Percentiles rank a stretch among this genome's conserved stretches.
These are phyloP conservation scores for Catonia carolina DNA, from an alignment of 2,888 invertebrate species.

Conservation along the genomic window DNA sequence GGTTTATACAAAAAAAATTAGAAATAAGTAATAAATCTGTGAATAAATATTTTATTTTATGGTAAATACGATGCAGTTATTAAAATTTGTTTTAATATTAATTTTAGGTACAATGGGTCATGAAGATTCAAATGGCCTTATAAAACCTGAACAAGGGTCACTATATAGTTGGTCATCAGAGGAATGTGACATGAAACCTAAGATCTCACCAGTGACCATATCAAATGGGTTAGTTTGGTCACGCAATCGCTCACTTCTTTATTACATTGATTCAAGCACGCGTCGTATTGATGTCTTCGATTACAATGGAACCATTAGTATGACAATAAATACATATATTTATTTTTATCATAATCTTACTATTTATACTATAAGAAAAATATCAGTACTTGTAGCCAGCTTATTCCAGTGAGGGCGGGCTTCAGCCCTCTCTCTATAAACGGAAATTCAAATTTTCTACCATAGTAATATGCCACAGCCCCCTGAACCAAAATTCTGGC, in stretches of 20 bases:
- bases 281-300: constrained; percentile 61
- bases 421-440: not conserved
- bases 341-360: not conserved
- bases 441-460: too few species aligned
- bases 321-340: constrained; percentile 14
- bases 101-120: constrained; percentile 56
- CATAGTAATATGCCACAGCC: too few species aligned
- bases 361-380: not conserved
- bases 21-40: not conserved
- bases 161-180: constrained; percentile 51
- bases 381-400: not conserved
- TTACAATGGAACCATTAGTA: constrained; percentile 46
- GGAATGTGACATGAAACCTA: constrained; percentile 32
- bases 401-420: not conserved
- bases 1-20: too few species aligned
- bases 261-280: constrained; percentile 69
- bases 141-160: constrained; percentile 50
- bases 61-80: not conserved
- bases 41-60: not conserved
- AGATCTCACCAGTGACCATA: constrained; percentile 49
- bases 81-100: too few species aligned
- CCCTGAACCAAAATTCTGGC: too few species aligned
- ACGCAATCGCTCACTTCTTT: constrained; percentile 59
- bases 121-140: constrained; percentile 41
- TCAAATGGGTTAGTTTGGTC: constrained; percentile 79